Conservation (phyloP, 2,113 vertebrate genomes). For the Phrynocephalus versicolor region DNA sequence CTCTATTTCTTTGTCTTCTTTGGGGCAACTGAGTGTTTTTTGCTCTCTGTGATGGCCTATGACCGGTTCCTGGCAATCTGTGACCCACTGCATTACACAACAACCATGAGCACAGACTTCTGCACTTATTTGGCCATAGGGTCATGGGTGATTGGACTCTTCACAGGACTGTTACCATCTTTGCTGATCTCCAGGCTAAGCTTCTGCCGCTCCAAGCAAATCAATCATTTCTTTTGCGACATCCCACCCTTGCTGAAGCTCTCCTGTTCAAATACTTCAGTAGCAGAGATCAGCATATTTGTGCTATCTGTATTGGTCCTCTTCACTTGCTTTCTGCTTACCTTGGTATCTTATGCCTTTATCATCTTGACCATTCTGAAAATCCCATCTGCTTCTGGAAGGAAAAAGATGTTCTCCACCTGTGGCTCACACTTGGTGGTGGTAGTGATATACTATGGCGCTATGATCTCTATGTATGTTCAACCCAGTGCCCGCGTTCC, state of each 20-base stretch:
- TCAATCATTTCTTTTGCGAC: slow-evolving; percentile 66
- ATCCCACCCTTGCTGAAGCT: slow-evolving; percentile 55
- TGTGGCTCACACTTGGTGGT: slow-evolving; percentile 62
- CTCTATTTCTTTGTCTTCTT: slow-evolving; percentile 64
- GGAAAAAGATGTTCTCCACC: slow-evolving; percentile 49
- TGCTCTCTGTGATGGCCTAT: slow-evolving; percentile 58
- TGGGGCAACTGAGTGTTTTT: slow-evolving; percentile 59
- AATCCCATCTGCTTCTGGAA: slow-evolving; percentile 49
- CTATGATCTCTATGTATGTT: slow-evolving; percentile 67
- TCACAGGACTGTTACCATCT: slow-evolving; percentile 55
- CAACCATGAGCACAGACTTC: slow-evolving; percentile 37
- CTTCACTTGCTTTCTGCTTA: slow-evolving; percentile 59
- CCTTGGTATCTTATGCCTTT: slow-evolving; percentile 47
- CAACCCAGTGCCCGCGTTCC: slow-evolving; percentile 26
- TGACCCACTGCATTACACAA: slow-evolving; percentile 47
- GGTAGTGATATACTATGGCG: slow-evolving; percentile 62
- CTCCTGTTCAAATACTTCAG: slow-evolving; percentile 44
- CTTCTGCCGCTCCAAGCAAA: slow-evolving; percentile 58
- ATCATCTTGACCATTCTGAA: slow-evolving; percentile 57
- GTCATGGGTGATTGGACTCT: slow-evolving; percentile 52
- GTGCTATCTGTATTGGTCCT: slow-evolving; percentile 55
- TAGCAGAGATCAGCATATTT: slow-evolving; percentile 41
- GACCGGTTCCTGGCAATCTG: slow-evolving; percentile 63
- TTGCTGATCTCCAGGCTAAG: slow-evolving; percentile 55
- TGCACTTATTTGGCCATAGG: slow-evolving; percentile 29